These are phyloP conservation scores for Zosterops japonicus DNA, from an alignment of 2,113 vertebrate species.

Conservation along the genomic window DNA sequence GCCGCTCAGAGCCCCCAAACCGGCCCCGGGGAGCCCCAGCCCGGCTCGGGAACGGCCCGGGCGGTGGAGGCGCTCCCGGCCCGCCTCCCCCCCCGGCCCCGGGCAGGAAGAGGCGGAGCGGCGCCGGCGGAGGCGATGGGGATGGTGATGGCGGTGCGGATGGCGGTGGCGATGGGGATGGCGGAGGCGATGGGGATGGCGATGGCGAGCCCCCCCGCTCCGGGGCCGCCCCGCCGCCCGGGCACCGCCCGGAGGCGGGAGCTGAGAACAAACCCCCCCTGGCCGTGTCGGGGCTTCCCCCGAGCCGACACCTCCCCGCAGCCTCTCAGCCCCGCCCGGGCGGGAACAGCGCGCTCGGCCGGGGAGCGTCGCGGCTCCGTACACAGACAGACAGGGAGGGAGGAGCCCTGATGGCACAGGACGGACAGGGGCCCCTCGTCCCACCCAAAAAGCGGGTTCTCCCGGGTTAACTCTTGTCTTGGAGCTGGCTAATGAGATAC, in stretches of 20 bases:
- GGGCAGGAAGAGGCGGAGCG: too few relatives aligned
- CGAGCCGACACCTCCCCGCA: rapidly evolving
- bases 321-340: not conserved
- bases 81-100: too few relatives aligned
- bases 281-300: too few relatives aligned
- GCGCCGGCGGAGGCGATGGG: not conserved
- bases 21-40: too few relatives aligned
- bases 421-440: not conserved
- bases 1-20: too few relatives aligned
- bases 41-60: too few relatives aligned
- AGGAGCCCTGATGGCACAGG: not conserved
- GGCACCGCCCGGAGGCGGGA: not conserved
- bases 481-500: not conserved
- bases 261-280: not conserved
- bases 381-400: not conserved
- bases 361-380: not conserved
- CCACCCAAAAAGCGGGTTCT: not conserved
- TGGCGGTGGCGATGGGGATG: rapidly evolving
- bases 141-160: too few relatives aligned
- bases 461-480: not conserved
- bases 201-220: not conserved
- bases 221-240: not conserved
- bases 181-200: too few relatives aligned
- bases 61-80: too few relatives aligned
- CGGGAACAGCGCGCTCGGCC: not conserved